Percentiles rank a stretch among this genome's conserved stretches.
These are phyloP conservation scores for Rhinella marina DNA, from an alignment of 2,797 vertebrate species.

Conservation along the genomic window DNA sequence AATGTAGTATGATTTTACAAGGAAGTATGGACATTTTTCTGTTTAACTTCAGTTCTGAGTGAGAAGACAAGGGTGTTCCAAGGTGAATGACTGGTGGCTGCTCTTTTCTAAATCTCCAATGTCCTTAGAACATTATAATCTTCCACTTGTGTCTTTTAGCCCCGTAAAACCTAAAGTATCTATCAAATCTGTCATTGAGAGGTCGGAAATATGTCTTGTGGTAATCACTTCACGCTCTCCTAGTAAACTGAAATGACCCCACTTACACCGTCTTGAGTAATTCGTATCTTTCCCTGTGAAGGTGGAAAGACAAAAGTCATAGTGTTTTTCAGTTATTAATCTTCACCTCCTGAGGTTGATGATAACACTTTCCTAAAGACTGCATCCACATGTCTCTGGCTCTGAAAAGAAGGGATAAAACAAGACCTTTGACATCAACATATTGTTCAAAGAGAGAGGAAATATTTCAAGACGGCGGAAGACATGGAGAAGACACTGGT, in stretches of 20 bases:
- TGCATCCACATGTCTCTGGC: background rate
- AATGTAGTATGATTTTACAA: background rate
- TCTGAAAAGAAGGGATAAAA: constrained; percentile 6
- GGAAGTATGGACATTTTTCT: background rate
- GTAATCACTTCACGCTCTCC: constrained; percentile 2
- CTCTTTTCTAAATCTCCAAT: constrained; percentile 9
- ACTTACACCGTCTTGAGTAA: constrained; percentile 8
- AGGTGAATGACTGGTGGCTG: background rate
- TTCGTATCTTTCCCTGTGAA: constrained; percentile 9
- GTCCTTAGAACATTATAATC: constrained; percentile 32
- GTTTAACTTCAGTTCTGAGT: background rate
- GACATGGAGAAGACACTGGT: background rate
- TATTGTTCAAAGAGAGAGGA: background rate
- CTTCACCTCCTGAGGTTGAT: constrained; percentile 22
- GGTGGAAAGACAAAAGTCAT: constrained; percentile 23
- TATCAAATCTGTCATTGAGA: constrained; percentile 12
- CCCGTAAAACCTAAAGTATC: constrained; percentile 7
- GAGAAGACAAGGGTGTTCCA: constrained; percentile 3
- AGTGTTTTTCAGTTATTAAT: constrained; percentile 14
- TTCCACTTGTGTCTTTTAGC: background rate
- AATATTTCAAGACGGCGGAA: background rate
- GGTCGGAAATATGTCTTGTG: constrained; percentile 24
- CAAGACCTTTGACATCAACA: background rate
- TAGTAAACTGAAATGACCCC: constrained; percentile 36
- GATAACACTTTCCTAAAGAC: constrained; percentile 14